These are phyloP conservation scores for Myotis vivesi DNA, from an alignment of 2,797 vertebrate species.

Conservation along the genomic window DNA sequence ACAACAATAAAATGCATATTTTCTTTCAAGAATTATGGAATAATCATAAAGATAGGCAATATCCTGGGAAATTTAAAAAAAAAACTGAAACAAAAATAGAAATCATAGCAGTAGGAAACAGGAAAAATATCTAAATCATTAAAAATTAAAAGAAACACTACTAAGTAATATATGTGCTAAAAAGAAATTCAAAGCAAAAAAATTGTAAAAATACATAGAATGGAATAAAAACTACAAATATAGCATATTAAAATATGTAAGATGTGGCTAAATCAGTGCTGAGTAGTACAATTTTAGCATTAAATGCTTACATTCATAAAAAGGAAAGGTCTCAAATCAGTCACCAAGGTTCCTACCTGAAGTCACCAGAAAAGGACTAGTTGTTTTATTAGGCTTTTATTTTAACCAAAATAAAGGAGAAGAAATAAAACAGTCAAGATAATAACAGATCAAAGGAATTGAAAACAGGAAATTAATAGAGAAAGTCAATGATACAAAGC, in stretches of 20 bases:
- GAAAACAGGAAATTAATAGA: not conserved
- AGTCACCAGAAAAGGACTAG: not conserved
- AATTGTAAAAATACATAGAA: not conserved
- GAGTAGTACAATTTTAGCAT: not conserved
- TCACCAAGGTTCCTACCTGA: not conserved
- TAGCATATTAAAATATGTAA: not conserved
- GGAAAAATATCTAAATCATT: not conserved
- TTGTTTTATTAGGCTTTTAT: not conserved
- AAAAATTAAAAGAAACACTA: not conserved
- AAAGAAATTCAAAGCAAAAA: not conserved
- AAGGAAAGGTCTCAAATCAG: not conserved
- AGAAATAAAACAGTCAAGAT: not conserved
- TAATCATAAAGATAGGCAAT: not conserved
- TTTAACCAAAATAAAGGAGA: not conserved
- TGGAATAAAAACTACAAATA: not conserved
- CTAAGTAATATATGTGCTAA: not conserved
- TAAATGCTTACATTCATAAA: not conserved
- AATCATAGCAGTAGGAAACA: not conserved
- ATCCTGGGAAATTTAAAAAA: not conserved
- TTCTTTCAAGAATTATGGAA: not conserved
- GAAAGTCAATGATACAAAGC: not conserved
- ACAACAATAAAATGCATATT: not conserved
- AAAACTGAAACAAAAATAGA: not conserved
- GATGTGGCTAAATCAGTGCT: not conserved
- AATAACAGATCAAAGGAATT: not conserved